phyloP scores from a whole-genome alignment of 2,113 vertebrate species.

The Camelus bactrianus region DNA sequence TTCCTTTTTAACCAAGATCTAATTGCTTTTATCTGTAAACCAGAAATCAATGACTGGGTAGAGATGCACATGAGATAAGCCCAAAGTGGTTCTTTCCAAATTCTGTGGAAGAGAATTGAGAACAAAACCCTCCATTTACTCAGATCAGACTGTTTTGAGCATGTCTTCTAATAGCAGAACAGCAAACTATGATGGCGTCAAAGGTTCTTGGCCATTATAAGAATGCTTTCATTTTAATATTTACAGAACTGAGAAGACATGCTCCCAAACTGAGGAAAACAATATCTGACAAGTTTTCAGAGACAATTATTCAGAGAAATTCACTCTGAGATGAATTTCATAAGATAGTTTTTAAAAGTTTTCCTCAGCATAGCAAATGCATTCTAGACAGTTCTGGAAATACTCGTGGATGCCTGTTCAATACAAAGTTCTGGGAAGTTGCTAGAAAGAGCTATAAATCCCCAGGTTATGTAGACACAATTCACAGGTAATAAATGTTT shows the following conservation, averaged over 20 bases:
- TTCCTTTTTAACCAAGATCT: background rate
- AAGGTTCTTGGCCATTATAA: background rate
- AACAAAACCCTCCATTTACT: background rate
- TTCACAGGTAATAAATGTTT: background rate
- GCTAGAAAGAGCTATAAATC: background rate
- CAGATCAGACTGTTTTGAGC: background rate
- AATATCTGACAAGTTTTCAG: slow-evolving; percentile 5
- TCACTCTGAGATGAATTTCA: slow-evolving; percentile 48
- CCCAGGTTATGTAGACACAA: background rate
- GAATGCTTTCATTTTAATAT: slow-evolving; percentile 5
- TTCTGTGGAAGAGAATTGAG: slow-evolving; percentile 7
- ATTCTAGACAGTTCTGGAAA: slow-evolving; percentile 5
- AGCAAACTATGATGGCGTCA: background rate
- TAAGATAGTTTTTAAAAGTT: background rate
- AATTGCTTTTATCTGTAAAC: background rate
- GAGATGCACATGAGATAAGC: background rate
- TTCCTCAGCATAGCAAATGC: slow-evolving; percentile 29
- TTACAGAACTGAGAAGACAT: background rate
- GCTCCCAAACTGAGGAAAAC: slow-evolving; percentile 18
- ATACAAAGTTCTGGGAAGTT: background rate
- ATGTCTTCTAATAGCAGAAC: background rate
- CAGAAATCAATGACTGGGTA: background rate
- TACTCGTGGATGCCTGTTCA: background rate
- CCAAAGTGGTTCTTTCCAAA: background rate
- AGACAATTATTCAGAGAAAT: background rate